Percentiles rank a stretch among this genome's conserved stretches.
Evolutionary conservation across 2,113 vertebrate species (phyloP).

Genomic region (Kryptolebias marmoratus): DNA sequence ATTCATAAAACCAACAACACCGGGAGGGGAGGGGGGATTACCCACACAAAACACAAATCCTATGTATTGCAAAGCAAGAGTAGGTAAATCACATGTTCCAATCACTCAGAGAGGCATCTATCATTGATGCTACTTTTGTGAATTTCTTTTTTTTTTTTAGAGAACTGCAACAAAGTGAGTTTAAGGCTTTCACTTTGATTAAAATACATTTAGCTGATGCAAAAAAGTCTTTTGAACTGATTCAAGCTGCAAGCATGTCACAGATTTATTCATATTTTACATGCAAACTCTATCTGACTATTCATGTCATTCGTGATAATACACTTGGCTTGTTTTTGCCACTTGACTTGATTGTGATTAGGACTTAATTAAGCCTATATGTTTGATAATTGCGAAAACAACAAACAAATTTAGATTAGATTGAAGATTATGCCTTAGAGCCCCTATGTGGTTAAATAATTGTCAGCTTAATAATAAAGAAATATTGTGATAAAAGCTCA

Average conservation of each 20-base stretch:
- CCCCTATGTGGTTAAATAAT: no score
- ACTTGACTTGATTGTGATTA: no score
- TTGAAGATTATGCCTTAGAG: no score
- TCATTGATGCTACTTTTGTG: conserved; percentile 34
- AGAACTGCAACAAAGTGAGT: neutral
- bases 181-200: neutral
- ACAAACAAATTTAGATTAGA: no score
- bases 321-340: no score
- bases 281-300: no score
- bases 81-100: conserved; percentile 12
- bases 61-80: conserved; percentile 53
- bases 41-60: conserved; percentile 51
- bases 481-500: no score
- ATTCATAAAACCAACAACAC: conserved; percentile 76
- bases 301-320: no score
- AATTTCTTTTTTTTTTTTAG: neutral
- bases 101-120: conserved; percentile 36
- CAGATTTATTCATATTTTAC: neutral
- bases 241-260: neutral
- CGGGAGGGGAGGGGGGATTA: conserved; percentile 27
- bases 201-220: neutral
- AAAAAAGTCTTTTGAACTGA: neutral
- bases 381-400: no score
- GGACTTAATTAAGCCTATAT: no score
- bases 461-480: no score